Evolutionary conservation across 2,113 vertebrate species (phyloP).

Genomic region (Myrmecobius fasciatus): DNA sequence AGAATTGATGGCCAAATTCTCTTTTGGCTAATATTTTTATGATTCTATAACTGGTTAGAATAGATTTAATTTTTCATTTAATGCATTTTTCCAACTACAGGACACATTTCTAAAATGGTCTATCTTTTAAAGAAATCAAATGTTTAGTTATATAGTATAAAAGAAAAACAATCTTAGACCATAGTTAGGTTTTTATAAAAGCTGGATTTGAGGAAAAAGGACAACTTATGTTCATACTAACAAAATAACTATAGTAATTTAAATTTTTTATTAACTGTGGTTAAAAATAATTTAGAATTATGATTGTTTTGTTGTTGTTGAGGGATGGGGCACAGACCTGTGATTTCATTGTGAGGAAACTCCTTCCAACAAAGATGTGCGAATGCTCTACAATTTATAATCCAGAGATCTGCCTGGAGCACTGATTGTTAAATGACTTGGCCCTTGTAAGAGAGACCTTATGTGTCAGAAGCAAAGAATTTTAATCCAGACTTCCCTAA

Average conservation of each 20-base stretch:
- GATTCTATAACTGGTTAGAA: background rate
- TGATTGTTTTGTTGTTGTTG: background rate
- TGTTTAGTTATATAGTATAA: background rate
- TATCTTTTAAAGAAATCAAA: background rate
- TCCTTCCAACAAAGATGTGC: background rate
- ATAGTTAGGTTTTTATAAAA: background rate
- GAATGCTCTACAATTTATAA: background rate
- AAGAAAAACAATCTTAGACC: background rate
- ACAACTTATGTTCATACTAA: background rate
- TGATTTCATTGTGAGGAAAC: constrained; percentile 2
- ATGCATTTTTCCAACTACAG: background rate
- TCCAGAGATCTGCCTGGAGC: background rate
- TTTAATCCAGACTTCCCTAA: background rate
- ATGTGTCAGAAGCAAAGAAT: background rate
- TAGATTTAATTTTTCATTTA: background rate
- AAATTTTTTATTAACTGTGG: background rate
- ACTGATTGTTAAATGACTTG: background rate
- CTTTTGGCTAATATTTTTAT: background rate
- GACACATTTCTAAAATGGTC: background rate
- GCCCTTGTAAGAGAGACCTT: background rate
- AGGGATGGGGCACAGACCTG: background rate
- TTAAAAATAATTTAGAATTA: background rate
- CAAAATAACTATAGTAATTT: background rate
- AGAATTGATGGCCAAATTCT: background rate
- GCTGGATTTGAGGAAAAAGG: background rate